A percentile compares a stretch with the other conserved stretches of the same genome.
These are phyloP conservation scores for Lindbergichthys nudifrons DNA, from an alignment of 2,797 vertebrate genomes.

Conservation along the genomic window DNA sequence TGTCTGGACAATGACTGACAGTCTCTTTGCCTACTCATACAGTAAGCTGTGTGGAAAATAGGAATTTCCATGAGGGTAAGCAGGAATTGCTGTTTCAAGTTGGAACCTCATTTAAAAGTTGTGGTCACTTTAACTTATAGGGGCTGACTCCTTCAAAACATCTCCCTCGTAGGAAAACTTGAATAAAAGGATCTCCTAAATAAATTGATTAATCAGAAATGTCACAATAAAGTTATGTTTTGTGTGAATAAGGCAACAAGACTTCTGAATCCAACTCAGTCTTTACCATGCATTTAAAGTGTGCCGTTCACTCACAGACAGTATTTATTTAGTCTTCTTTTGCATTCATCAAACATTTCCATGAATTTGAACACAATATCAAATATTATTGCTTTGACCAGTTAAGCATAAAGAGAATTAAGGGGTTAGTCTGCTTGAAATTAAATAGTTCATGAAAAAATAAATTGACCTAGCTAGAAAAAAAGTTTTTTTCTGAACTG, in stretches of 20 bases:
- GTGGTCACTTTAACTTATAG: slow-evolving; percentile 44
- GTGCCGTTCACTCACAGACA: no score
- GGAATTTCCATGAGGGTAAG: slow-evolving; percentile 66
- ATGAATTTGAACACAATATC: no score
- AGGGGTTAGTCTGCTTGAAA: not conserved
- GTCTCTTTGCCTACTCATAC: slow-evolving; percentile 28
- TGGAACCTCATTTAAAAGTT: slow-evolving; percentile 37
- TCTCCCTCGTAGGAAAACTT: slow-evolving; percentile 36
- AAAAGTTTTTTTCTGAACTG: not conserved
- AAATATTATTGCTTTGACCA: no score
- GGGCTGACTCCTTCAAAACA: slow-evolving; percentile 45
- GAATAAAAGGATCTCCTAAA: slow-evolving; percentile 22
- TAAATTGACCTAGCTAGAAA: no score
- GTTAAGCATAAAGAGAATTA: not conserved
- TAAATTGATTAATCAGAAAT: slow-evolving; percentile 13
- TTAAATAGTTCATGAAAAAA: not conserved
- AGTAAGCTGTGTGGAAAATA: slow-evolving; percentile 47
- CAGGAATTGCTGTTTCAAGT: slow-evolving; percentile 53
- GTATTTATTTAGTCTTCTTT: no score
- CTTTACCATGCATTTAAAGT: not conserved
- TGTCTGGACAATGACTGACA: slow-evolving; percentile 60
- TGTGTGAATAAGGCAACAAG: not conserved
- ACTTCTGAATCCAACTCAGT: not conserved
- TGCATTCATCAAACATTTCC: no score
- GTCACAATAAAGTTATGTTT: not conserved